phyloP scores from a whole-genome alignment of 2,113 vertebrate genomes.

The Chlorodrepanis virens region DNA sequence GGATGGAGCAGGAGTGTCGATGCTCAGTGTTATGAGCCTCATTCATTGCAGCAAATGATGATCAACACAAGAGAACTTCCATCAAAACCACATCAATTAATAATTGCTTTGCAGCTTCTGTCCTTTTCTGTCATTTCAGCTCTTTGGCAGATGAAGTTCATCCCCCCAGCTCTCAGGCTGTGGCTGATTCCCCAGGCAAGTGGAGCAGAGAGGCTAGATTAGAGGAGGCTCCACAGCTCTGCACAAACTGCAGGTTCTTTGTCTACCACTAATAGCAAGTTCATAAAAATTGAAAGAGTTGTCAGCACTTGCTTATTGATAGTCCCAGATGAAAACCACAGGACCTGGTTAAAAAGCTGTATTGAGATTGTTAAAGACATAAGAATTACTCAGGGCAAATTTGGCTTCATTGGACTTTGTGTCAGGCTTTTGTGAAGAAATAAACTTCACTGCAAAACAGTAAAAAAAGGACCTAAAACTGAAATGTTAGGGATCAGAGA shows the following conservation, averaged over 20 bases:
- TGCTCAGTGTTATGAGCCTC: not conserved
- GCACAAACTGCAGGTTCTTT: not conserved
- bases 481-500: not conserved
- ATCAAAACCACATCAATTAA: slow-evolving; percentile 41
- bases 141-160: not conserved
- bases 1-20: not conserved
- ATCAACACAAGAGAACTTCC: slow-evolving; percentile 18
- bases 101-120: slow-evolving; percentile 22
- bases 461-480: not conserved
- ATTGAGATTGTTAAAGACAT: not conserved
- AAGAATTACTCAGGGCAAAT: not conserved
- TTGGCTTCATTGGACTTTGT: not conserved
- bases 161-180: not conserved
- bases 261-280: not conserved
- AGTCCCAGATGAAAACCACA: not conserved
- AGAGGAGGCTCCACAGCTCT: not conserved
- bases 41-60: not conserved
- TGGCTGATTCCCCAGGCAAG: slow-evolving; percentile 11
- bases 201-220: not conserved
- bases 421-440: not conserved
- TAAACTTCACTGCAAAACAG: not conserved
- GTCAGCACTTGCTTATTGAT: slow-evolving; percentile 20
- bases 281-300: slow-evolving; percentile 47
- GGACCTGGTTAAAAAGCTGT: not conserved
- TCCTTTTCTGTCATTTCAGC: slow-evolving; percentile 19